Base-by-base conservation (phyloP, 2,797 vertebrate species). In the Fistularia commersonii region DNA sequence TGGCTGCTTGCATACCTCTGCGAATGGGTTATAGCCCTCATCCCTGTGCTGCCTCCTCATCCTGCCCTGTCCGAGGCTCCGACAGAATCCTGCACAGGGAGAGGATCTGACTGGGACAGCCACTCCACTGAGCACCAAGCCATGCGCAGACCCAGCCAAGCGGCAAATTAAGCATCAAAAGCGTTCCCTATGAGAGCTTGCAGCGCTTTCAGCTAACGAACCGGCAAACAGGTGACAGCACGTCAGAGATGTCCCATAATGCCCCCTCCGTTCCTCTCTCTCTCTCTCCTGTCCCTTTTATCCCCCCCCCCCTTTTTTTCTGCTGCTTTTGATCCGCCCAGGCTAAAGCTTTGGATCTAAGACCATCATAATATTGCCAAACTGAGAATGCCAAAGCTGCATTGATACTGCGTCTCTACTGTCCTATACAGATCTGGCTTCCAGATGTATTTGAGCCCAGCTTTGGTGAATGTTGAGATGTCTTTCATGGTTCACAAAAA, bases 101-200 rank as follows among this genome's bases (percentile, higher is more conserved):
- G 73, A 69, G 77, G 69, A 73, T 73, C 64, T 55, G 74, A 82
- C 63, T 76, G 77, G 73, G 78, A 69, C 76, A 76, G 72, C 71
- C 76, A 68, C 83, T 85, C 62, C 66, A 48, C 70, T 67, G 82
- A 85, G 72, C 76, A 71, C 41, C 69, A 66, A 85, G 77, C 77
- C 75, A 77, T 79, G 84, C 79, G 72, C 79, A 76, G 77, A 74
- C 64, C 64, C 78, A 47, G 66, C 84, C 80, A 46, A 85, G 78
- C 84, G 62, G 71, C 69, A 89, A 88, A 89, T 88, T 72, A 82
- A 74, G 78, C 82, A 73, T 86, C 81, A 85, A 89, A 87, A 87
- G 82, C 84, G 57, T 69, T 36, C 66, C 77, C 77, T 69, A 35
- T 62, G 69, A 85, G 76, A 66, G 76, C 71, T 50, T 49, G 57